Conservation (phyloP, 2,797 vertebrate species). For the Aeoliscus strigatus region DNA sequence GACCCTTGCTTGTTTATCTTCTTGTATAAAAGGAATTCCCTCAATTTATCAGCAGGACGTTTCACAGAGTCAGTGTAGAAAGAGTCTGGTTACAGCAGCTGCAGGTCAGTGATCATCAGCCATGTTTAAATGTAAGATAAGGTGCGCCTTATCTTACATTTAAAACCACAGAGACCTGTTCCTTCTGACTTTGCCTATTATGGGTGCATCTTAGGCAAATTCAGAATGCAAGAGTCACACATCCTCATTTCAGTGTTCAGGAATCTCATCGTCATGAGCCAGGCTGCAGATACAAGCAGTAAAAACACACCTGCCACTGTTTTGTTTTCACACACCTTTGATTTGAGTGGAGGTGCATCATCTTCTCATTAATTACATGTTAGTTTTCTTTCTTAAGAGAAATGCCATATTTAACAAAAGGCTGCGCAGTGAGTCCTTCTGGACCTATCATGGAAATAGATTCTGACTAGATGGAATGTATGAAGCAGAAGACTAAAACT, state of each 20-base stretch:
- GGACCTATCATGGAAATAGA: too few relatives aligned
- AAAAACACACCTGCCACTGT: constrained; percentile 43
- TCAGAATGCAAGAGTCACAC: constrained; percentile 67
- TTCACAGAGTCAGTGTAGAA: too few relatives aligned
- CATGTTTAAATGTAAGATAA: constrained; percentile 79
- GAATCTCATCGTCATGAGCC: constrained; percentile 41
- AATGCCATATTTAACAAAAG: constrained; percentile 44
- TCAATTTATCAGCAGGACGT: constrained; percentile 10
- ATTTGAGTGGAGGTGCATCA: constrained; percentile 32
- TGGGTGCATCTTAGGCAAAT: constrained; percentile 75
- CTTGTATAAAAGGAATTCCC: too few relatives aligned
- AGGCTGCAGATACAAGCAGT: constrained; percentile 12
- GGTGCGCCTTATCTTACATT: constrained; percentile 79
- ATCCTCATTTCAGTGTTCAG: constrained; percentile 57
- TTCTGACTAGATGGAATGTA: too few relatives aligned
- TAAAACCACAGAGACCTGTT: constrained; percentile 67
- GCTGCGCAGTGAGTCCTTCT: too few relatives aligned
- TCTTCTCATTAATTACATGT: constrained; percentile 44
- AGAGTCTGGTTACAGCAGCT: constrained; percentile 14
- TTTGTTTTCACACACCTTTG: constrained; percentile 34
- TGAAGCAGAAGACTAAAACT: too few relatives aligned
- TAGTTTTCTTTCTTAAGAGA: constrained; percentile 39
- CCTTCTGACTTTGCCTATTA: constrained; percentile 78
- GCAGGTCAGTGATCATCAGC: constrained; percentile 50
- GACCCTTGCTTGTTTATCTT: constrained; percentile 53